Evolutionary conservation across 2,888 invertebrate genomes (phyloP).

Genomic region (Pycnomerus fuliginosus): DNA sequence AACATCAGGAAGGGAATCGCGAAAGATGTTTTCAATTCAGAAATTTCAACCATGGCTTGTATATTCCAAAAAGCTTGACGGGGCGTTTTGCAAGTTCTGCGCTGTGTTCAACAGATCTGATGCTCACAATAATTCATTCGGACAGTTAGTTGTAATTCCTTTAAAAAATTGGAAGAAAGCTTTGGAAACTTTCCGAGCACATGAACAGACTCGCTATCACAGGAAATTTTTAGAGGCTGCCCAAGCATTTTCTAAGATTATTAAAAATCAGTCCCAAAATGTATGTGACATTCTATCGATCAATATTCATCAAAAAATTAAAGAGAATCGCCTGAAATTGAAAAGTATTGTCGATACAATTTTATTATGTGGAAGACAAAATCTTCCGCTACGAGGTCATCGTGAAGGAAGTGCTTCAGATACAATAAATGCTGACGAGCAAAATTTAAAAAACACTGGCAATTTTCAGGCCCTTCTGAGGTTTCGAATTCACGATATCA

Average conservation of each 20-base stretch:
- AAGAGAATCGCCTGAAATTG: no score
- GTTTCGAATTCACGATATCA: no score
- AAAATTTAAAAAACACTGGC: background rate
- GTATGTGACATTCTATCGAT: no score
- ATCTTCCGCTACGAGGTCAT: background rate
- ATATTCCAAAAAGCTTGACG: background rate
- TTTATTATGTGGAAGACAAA: background rate
- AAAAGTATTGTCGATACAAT: background rate
- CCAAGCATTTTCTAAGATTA: background rate
- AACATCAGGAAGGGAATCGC: no score
- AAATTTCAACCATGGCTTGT: no score
- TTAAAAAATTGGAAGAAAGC: background rate
- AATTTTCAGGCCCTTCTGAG: background rate
- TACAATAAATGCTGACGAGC: background rate
- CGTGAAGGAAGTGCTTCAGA: background rate
- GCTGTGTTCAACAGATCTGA: background rate
- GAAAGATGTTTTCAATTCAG: no score
- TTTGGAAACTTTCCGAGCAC: background rate
- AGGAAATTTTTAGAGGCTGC: background rate
- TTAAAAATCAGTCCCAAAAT: background rate
- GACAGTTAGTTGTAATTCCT: background rate
- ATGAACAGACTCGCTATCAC: background rate
- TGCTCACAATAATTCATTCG: background rate
- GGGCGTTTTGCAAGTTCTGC: background rate
- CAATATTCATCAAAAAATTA: no score